Evolutionary conservation across 2,888 invertebrate species (phyloP).

Genomic region (Scaeva pyrastri): DNA sequence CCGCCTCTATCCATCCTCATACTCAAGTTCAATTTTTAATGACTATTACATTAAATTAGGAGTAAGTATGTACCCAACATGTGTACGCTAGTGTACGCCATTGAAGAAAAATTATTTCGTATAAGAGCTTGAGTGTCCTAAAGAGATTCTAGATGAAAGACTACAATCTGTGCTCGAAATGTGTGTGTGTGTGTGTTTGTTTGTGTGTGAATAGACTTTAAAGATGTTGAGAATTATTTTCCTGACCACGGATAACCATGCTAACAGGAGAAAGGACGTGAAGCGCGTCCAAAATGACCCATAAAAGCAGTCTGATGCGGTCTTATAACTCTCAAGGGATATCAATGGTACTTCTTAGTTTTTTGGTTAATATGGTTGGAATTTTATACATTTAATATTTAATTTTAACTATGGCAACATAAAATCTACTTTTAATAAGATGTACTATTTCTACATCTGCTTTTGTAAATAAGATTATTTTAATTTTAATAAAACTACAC

Average conservation of each 20-base stretch:
- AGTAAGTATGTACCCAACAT: conserved; percentile 23
- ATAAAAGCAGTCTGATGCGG: not conserved
- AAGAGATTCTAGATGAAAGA: not conserved
- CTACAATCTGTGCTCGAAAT: not conserved
- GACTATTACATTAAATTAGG: conserved; percentile 8
- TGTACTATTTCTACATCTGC: no score
- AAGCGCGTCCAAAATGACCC: not conserved
- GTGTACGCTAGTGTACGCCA: not conserved
- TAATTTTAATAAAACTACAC: no score
- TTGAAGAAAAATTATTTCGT: not conserved
- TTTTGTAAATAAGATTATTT: no score
- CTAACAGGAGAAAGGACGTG: not conserved
- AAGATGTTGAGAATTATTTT: not conserved
- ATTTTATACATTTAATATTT: no score
- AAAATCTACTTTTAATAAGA: no score
- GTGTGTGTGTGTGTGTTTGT: no score
- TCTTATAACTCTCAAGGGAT: not conserved
- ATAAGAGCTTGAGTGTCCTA: not conserved
- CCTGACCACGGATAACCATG: not conserved
- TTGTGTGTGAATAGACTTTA: no score
- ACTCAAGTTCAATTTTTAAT: conserved; percentile 56
- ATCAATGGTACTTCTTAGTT: no score
- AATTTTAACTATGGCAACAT: no score
- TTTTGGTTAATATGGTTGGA: no score
- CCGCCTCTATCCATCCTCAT: not conserved